Conservation (phyloP, 2,113 vertebrate genomes). For the Ursus arctos region DNA sequence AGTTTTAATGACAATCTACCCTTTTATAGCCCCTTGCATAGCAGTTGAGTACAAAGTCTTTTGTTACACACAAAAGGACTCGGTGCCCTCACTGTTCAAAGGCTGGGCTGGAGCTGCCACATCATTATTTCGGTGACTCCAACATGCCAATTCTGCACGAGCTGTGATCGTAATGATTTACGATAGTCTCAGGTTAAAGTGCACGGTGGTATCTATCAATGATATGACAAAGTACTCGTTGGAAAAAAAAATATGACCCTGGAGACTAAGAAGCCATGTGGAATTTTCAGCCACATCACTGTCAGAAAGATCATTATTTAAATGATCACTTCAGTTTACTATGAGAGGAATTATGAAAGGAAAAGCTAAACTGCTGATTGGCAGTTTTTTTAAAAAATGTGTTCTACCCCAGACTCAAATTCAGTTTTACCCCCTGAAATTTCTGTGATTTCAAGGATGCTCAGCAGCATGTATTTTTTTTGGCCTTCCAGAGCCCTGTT, state of each 20-base stretch:
- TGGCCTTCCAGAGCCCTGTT: background rate
- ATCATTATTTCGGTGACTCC: conserved; percentile 72
- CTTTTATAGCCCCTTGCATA: conserved; percentile 72
- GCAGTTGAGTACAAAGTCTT: conserved; percentile 87
- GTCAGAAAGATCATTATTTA: conserved; percentile 32
- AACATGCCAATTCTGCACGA: background rate
- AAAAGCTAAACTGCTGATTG: background rate
- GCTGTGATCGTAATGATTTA: conserved; percentile 33
- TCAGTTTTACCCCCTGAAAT: background rate
- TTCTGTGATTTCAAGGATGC: background rate
- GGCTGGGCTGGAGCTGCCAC: conserved; percentile 84
- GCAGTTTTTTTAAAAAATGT: background rate
- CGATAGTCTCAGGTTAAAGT: conserved; percentile 82
- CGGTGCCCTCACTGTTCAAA: conserved; percentile 82
- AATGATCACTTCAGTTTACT: background rate
- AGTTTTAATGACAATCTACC: conserved; percentile 71
- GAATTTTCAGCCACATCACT: background rate
- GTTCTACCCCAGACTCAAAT: background rate
- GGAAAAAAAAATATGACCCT: background rate
- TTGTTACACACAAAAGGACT: conserved; percentile 58
- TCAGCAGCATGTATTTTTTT: background rate
- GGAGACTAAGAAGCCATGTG: conserved; percentile 12
- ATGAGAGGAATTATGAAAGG: background rate
- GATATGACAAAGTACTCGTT: background rate
- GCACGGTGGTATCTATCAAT: conserved; percentile 49